Base-by-base conservation (phyloP, 2,797 vertebrate genomes). In the Picus viridis region DNA sequence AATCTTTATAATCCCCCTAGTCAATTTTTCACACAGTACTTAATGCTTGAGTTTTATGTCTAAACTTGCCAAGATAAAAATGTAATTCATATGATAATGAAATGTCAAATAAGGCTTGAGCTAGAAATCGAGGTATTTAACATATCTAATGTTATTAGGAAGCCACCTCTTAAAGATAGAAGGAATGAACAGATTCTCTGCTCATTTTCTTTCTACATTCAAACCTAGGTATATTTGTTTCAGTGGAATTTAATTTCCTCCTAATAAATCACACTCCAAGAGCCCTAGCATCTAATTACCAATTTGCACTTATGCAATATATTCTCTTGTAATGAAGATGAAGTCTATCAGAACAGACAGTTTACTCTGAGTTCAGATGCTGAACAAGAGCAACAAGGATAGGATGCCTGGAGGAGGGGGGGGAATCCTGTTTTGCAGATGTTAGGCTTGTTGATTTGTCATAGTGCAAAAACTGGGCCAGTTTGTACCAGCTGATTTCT, bases 201-300 rank as follows among this genome's bases (percentile, higher is more conserved):
- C 79, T 95, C 67, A 89, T 91, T 47, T 86, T 95, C 74, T 63
- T 67, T 83, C 88, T 96, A 26, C 53, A 79, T 94, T 79, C 77
- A 95, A 95, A 91, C 10, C 88, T 68, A 68, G 92, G 53, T 61
- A 30, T 92, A 92, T 95, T 95, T 96, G 68, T 94, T 84, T 94
- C 91, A 64, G 65, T 58, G 71, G 92, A 96, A 90, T 90, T 73
- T 86, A 70, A 16, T 78, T 94, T 92, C 72, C 57, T 89, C 22
- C 73, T 94, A 95, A 94, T 96, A 96, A 95, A 95, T 95, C 75
- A 84, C 45, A 81, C 79, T 92, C 92, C 73, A 94, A 88, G 79
- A 94, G 54, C 45, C 76, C 79, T 89, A 80, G 27, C 68, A 89
- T 62, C 87, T 96, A 94, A 96, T 96, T 95, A 94, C 17, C 1